These are phyloP conservation scores for Mus caroli DNA, from an alignment of 2,797 vertebrate species.

Conservation along the genomic window DNA sequence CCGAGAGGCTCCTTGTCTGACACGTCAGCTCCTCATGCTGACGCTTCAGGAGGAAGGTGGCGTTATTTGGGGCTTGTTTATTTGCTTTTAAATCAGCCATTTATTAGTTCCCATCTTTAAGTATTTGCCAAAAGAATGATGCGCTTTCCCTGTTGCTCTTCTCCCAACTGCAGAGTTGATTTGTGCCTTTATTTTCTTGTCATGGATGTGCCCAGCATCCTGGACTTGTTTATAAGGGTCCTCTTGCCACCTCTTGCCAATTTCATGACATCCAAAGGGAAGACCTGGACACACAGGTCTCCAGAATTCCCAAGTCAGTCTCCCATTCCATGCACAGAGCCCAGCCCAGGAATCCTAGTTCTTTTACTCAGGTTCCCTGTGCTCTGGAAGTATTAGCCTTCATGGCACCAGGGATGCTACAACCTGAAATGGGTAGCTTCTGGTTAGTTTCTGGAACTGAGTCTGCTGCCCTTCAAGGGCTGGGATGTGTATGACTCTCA, in stretches of 20 bases:
- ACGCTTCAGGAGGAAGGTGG: conserved; percentile 22
- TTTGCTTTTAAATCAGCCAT: conserved; percentile 54
- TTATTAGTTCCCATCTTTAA: conserved; percentile 47
- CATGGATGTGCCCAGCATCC: fast-evolving
- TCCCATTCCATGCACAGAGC: fast-evolving
- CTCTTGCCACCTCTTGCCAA: fast-evolving
- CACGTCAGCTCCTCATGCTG: not conserved
- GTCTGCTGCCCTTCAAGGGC: not conserved
- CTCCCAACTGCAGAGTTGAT: not conserved
- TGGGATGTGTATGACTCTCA: not conserved
- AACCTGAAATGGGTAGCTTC: not conserved
- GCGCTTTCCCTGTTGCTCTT: not conserved
- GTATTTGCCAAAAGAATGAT: conserved; percentile 20
- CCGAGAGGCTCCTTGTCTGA: conserved; percentile 52
- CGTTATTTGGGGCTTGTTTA: conserved; percentile 6
- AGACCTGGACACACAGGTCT: fast-evolving
- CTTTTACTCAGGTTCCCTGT: not conserved
- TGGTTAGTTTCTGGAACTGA: not conserved
- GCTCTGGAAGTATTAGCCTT: too few species aligned
- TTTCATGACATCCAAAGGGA: fast-evolving
- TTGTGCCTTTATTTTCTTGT: not conserved
- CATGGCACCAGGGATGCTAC: fast-evolving
- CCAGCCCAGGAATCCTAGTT: fast-evolving
- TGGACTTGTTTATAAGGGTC: not conserved
- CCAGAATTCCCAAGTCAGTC: not conserved